A percentile compares a stretch with the other conserved stretches of the same genome.
Evolutionary conservation across 2,888 invertebrate genomes (phyloP).

Genomic region (Elmis aenea): DNA sequence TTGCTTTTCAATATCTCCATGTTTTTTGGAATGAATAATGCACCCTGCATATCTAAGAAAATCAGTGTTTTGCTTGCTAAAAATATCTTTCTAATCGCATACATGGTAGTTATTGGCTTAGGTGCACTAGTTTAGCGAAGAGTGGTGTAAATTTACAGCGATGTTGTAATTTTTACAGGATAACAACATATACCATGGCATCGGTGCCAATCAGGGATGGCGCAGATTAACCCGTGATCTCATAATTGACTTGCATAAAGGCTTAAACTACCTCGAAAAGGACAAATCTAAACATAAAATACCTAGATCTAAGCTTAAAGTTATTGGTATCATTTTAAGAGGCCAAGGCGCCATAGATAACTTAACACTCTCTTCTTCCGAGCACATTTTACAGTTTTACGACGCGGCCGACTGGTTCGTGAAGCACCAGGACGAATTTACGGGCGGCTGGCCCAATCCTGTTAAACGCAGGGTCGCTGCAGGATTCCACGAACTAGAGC

Average conservation of each 20-base stretch:
- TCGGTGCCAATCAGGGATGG: conserved; percentile 68
- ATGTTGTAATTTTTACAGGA: too few relatives aligned
- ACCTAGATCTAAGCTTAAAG: conserved; percentile 66
- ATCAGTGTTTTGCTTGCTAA: too few relatives aligned
- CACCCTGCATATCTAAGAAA: too few relatives aligned
- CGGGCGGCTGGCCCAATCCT: conserved; percentile 92
- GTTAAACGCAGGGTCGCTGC: conserved; percentile 69
- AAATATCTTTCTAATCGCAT: too few relatives aligned
- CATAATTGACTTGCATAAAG: conserved; percentile 87
- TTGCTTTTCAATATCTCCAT: too few relatives aligned
- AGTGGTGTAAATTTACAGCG: too few relatives aligned
- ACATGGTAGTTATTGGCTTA: too few relatives aligned
- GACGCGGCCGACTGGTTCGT: conserved; percentile 93
- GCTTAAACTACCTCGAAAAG: conserved; percentile 63
- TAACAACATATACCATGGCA: conserved; percentile 81
- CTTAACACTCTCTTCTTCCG: conserved; percentile 72
- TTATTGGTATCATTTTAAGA: conserved; percentile 54
- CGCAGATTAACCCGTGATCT: conserved; percentile 80
- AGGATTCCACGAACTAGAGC: conserved; percentile 54
- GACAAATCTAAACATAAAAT: conserved; percentile 66
- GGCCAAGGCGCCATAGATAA: conserved; percentile 31
- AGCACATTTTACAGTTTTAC: conserved; percentile 87
- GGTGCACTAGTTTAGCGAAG: too few relatives aligned
- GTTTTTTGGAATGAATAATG: too few relatives aligned
- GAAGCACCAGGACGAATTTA: conserved; percentile 71